Base-by-base conservation (phyloP, 2,888 invertebrate species). In the Masnerella sp. region DNA sequence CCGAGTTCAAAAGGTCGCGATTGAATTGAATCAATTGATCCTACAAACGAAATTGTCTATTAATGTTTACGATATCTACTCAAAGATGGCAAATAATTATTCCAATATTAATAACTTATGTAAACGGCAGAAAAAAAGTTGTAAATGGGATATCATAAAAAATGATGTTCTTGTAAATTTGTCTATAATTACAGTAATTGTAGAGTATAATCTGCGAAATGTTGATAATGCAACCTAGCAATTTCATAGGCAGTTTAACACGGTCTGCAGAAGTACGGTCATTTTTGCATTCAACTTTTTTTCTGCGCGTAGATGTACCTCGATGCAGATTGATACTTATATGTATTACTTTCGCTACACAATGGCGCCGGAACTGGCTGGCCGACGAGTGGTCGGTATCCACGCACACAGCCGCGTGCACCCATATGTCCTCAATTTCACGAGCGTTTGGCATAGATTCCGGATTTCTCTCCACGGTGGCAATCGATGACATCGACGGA, bases 361-460 rank as follows among this genome's bases (percentile, higher is more conserved):
- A 64, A 64, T 58, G 62, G 56, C 54, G 28, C 47, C 56, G 59
- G 49, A 49, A 67, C 59, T 25, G 18, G n/a, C n/a, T n/a, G n/a
- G n/a, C n/a, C n/a, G n/a, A n/a, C n/a, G n/a, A n/a, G 49, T 58
- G 2, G 38, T 18, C 32, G 7, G 30, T 25, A 61, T 47, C 28
- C 28, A 49, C 49, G 56, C 36, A 51, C 70, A 71, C 67, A 12
- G 62, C 32, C 15, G 36, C 14, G 42, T 67, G 74, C 49, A 51
- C 38, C 49, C 51, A 72, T 68, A 74, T 70, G 70, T 83, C 85
- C 85, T 84, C 84, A 84, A 85, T 85, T 86, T 84, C 85, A 84
- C 84, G 81, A 84, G 81, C 80, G 82, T 83, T 84, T 82, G 84
- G 83, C 84, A 84, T 82, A 83, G 82, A 85, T 84, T 81, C 80